A percentile compares a stretch with the other conserved stretches of the same genome.
Conservation (phyloP, 35 echinoderm and acorn worm genomes). For the Strongylocentrotus purpuratus region DNA sequence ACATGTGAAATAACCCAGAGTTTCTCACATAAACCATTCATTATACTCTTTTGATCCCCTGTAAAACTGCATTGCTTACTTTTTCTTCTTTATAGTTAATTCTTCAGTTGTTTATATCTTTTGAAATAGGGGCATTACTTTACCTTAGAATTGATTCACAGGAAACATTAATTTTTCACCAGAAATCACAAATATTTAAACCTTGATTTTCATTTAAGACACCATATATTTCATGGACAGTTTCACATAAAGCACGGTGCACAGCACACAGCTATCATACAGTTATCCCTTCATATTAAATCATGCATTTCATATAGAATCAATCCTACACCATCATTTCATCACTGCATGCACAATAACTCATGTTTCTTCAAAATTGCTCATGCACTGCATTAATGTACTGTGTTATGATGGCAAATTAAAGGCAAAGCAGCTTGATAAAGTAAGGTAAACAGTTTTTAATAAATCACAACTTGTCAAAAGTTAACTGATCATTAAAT, state of each 20-base stretch:
- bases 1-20: no score
- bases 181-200: not conserved
- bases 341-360: not conserved
- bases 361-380: not conserved
- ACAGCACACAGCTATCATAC: slow-evolving; percentile 10
- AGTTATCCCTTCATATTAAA: not conserved
- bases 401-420: not conserved
- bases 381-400: not conserved
- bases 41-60: no score
- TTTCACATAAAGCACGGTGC: not conserved
- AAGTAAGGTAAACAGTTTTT: not conserved
- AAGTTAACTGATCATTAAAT: not conserved
- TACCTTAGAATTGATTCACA: not conserved
- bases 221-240: not conserved
- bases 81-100: not conserved
- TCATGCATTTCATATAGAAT: not conserved
- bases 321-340: not conserved
- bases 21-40: no score
- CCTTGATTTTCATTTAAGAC: not conserved
- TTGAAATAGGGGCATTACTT: not conserved
- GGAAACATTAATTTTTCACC: not conserved
- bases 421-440: not conserved
- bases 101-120: not conserved
- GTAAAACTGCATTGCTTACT: no score
- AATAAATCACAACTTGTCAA: not conserved